Percentiles rank a stretch among this genome's conserved stretches.
Conservation (phyloP, 2,797 vertebrate species). For the Micrastur ruficollis region DNA sequence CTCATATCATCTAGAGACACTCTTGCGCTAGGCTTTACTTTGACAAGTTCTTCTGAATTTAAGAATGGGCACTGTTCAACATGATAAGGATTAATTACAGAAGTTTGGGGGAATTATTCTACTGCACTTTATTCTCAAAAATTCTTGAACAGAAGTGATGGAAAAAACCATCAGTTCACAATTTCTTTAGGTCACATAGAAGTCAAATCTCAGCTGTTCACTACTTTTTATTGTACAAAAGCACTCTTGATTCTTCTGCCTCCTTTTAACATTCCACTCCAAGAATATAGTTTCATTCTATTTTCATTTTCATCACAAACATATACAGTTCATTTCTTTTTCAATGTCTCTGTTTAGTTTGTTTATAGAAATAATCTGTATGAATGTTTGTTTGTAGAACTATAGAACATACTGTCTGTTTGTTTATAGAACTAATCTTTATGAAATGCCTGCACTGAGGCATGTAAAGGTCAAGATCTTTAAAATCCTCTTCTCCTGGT, state of each 20-base stretch:
- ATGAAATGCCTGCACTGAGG: background rate
- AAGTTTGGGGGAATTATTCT: background rate
- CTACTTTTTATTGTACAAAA: background rate
- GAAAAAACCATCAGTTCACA: background rate
- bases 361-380: background rate
- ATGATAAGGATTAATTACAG: background rate
- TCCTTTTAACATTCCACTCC: background rate
- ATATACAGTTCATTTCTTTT: background rate
- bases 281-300: background rate
- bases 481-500: background rate
- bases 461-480: constrained; percentile 21
- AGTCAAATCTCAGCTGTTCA: background rate
- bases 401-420: background rate
- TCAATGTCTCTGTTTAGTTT: background rate
- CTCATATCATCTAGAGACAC: background rate
- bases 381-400: background rate
- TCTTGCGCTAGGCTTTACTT: background rate
- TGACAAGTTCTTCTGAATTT: background rate
- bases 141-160: background rate
- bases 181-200: background rate
- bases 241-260: background rate
- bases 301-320: background rate
- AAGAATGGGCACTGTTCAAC: background rate
- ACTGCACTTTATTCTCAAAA: background rate
- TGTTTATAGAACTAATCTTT: background rate